A percentile compares a stretch with the other conserved stretches of the same genome.
phyloP scores from a whole-genome alignment of 1,140 invertebrate genomes.

The Magallana angulata region DNA sequence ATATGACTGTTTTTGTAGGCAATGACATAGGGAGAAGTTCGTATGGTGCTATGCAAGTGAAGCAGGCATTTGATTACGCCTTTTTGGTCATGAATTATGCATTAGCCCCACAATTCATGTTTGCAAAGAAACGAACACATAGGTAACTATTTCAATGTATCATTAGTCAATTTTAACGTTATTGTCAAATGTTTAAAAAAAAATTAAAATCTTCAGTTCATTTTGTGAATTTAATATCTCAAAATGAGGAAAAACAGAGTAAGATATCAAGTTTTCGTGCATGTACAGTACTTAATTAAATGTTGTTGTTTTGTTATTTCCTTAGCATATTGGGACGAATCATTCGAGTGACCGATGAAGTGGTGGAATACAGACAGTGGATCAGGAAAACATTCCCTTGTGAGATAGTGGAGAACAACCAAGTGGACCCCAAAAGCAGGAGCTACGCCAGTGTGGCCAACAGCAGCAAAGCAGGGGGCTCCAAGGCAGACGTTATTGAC shows the following conservation, averaged over 20 bases:
- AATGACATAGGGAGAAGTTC: conserved; percentile 89
- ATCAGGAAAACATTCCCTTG: conserved; percentile 74
- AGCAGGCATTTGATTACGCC: conserved; percentile 96
- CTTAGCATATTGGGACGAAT: conserved; percentile 90
- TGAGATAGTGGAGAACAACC: conserved; percentile 41
- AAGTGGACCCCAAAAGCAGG: conserved; percentile 42
- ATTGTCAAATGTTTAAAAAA: too few species aligned
- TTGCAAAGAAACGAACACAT: conserved; percentile 62
- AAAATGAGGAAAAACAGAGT: too few species aligned
- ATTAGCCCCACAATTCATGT: conserved; percentile 80
- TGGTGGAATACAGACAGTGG: conserved; percentile 90
- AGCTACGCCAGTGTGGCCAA: conserved; percentile 72
- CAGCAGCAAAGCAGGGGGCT: neutral
- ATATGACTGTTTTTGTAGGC: conserved; percentile 48
- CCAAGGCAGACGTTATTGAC: neutral
- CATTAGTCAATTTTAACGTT: neutral
- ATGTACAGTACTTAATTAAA: too few species aligned
- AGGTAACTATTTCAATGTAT: conserved; percentile 53
- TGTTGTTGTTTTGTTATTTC: neutral
- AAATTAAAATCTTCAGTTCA: too few species aligned
- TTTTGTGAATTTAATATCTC: too few species aligned
- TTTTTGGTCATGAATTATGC: conserved; percentile 91
- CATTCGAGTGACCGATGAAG: conserved; percentile 94
- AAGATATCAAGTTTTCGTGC: too few species aligned
- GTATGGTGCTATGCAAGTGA: conserved; percentile 93